These are phyloP conservation scores for Stichopus horrens DNA, from an alignment of 53 echinoderm and acorn worm genomes.

Conservation along the genomic window DNA sequence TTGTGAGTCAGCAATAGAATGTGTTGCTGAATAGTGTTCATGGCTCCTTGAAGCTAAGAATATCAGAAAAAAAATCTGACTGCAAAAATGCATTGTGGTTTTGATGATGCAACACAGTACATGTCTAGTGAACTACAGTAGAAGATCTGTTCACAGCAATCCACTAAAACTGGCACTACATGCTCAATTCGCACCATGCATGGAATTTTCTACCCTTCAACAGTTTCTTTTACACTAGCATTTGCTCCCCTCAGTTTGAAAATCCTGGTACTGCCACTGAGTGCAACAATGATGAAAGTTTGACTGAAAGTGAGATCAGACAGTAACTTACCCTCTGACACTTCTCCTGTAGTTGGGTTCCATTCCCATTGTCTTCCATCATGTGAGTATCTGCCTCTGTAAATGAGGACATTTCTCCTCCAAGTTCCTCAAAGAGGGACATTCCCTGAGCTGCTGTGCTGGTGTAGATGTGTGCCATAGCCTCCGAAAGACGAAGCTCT, in stretches of 20 bases:
- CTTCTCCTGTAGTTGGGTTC: conserved; percentile 42
- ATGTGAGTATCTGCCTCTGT: conserved; percentile 40
- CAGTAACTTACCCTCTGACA: conserved; percentile 29
- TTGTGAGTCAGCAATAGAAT: conserved; percentile 37
- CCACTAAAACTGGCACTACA: too few relatives aligned
- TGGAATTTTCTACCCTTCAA: too few relatives aligned
- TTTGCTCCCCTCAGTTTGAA: too few relatives aligned
- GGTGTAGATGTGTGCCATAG: conserved; percentile 41
- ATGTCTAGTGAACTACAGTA: too few relatives aligned
- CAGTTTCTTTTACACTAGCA: too few relatives aligned
- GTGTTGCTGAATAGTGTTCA: conserved; percentile 48
- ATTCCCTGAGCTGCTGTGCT: conserved; percentile 31
- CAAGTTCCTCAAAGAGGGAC: conserved; percentile 46
- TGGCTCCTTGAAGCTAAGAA: conserved; percentile 39
- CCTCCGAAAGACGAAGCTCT: conserved; percentile 53
- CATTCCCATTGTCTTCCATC: conserved; percentile 40
- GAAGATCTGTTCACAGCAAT: too few relatives aligned
- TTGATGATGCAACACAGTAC: too few relatives aligned
- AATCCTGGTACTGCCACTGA: too few relatives aligned
- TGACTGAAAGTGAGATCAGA: background rate
- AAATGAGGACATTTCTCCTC: conserved; percentile 15
- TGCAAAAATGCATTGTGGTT: too few relatives aligned
- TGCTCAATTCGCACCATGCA: too few relatives aligned
- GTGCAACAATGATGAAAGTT: background rate
- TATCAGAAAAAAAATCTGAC: background rate